These are phyloP conservation scores for Tricholauxania praeusta DNA, from an alignment of 2,888 invertebrate species.

Conservation along the genomic window DNA sequence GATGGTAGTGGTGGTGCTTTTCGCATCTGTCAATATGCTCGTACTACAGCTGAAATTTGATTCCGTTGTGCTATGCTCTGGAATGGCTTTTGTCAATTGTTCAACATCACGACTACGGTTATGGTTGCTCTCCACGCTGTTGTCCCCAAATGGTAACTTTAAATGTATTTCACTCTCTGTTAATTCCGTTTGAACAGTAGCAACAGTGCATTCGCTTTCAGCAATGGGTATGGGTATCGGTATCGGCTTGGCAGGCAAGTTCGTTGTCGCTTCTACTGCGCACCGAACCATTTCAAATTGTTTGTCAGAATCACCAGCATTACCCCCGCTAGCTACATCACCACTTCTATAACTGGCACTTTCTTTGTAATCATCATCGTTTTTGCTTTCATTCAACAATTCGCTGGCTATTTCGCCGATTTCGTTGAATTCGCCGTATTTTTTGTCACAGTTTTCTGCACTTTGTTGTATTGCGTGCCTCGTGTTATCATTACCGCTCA, in stretches of 20 bases:
- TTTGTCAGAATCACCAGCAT: conserved; percentile 26
- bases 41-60: conserved; percentile 16
- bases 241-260: not conserved
- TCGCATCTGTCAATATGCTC: conserved; percentile 10
- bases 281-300: conserved; percentile 46
- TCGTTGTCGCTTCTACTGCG: conserved; percentile 35
- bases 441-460: conserved; percentile 30
- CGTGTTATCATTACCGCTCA: conserved; percentile 24
- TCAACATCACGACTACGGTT: not conserved
- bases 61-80: conserved; percentile 37
- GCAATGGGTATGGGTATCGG: no score
- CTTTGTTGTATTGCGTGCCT: not conserved
- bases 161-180: conserved; percentile 11
- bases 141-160: not conserved
- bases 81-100: conserved; percentile 32
- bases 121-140: conserved; percentile 5
- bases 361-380: conserved; percentile 14
- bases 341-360: conserved; percentile 20
- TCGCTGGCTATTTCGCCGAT: conserved; percentile 26
- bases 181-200: conserved; percentile 5
- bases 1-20: conserved; percentile 35
- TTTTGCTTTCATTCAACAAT: conserved; percentile 24
- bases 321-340: conserved; percentile 19
- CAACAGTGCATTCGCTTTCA: conserved; percentile 7
- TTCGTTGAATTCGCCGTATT: conserved; percentile 13